A percentile compares a stretch with the other conserved stretches of the same genome.
Conservation (phyloP, 2,797 vertebrate genomes). For the Loriculus beryllinus region DNA sequence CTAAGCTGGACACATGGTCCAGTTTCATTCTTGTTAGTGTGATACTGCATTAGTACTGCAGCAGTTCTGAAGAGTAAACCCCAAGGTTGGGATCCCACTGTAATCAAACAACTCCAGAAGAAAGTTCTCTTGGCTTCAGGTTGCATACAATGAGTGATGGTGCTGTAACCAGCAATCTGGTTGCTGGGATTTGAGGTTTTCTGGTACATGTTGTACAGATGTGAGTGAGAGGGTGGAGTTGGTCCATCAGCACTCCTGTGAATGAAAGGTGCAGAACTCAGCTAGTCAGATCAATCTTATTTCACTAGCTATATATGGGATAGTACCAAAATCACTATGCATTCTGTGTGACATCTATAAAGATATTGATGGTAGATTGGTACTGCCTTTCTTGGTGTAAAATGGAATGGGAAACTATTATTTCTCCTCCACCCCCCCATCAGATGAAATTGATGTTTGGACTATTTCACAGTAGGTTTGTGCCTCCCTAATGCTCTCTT, state of each 20-base stretch:
- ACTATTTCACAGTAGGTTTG: background rate
- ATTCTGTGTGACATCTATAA: background rate
- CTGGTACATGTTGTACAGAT: background rate
- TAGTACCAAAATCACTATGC: background rate
- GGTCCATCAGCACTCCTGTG: background rate
- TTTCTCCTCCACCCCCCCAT: background rate
- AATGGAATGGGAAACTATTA: background rate
- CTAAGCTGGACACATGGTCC: background rate
- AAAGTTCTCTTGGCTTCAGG: background rate
- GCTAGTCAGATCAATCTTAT: background rate
- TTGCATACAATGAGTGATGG: accelerated
- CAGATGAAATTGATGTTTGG: background rate
- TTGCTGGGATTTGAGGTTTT: background rate
- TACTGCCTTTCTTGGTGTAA: background rate
- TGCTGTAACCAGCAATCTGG: background rate
- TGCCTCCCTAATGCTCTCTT: background rate
- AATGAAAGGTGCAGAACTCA: background rate
- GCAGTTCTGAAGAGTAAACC: background rate
- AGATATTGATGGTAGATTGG: background rate
- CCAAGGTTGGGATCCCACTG: accelerated
- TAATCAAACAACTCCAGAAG: background rate
- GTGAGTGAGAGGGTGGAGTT: background rate
- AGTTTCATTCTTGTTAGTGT: background rate
- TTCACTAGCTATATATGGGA: background rate
- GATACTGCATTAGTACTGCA: background rate